Percentiles rank a stretch among this genome's conserved stretches.
phyloP scores from a whole-genome alignment of 1,140 invertebrate genomes.

The Tetranychus cinnabarinus region DNA sequence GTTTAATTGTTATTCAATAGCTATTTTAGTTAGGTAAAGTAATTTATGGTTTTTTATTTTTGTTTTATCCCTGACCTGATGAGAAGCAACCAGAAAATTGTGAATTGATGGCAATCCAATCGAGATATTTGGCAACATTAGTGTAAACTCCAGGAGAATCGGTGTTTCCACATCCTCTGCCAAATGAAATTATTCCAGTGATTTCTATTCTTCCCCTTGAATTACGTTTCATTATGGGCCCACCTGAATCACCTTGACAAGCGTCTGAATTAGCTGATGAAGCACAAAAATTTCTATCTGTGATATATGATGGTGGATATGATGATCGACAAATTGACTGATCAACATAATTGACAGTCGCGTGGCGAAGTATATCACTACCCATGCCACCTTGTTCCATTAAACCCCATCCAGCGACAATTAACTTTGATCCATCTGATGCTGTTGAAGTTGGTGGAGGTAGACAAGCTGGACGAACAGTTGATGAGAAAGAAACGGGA shows the following conservation, averaged over 20 bases:
- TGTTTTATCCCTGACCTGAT: too few relatives aligned
- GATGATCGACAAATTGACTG: not conserved
- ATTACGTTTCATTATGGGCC: conserved; percentile 18
- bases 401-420: not conserved
- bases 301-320: too few relatives aligned
- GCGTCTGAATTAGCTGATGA: conserved; percentile 8
- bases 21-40: too few relatives aligned
- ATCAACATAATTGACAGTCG: not conserved
- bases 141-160: conserved; percentile 55
- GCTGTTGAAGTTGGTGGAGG: not conserved
- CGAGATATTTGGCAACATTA: conserved; percentile 28
- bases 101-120: conserved; percentile 16
- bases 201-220: conserved; percentile 17
- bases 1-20: too few relatives aligned
- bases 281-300: too few relatives aligned
- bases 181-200: conserved; percentile 47
- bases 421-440: not conserved
- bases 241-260: conserved; percentile 24
- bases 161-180: not conserved
- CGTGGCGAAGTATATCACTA: not conserved
- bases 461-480: not conserved
- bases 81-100: too few relatives aligned
- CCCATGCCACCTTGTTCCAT: not conserved
- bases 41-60: too few relatives aligned
- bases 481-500: not conserved